Base-by-base conservation (phyloP, 2,888 invertebrate species). In the Mesorhabditis spiculigera region DNA sequence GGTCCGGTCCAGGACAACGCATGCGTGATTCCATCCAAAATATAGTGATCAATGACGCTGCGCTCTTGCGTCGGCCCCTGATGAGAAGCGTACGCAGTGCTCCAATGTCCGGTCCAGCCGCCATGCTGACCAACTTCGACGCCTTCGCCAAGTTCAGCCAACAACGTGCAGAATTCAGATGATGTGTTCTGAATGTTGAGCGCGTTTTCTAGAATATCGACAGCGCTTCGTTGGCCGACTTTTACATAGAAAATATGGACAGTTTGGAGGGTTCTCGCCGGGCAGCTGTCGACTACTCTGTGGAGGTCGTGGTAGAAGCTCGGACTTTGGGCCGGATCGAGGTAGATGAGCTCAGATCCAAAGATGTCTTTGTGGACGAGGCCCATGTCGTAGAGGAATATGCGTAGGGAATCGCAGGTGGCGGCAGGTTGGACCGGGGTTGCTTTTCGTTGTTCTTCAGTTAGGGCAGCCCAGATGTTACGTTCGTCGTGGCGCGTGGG, bases 351-450 rank as follows among this genome's bases (percentile, higher is more conserved):
- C 10, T 75, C 78, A 16, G 80, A 78, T 76, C 89, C 89, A 58
- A 89, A 87, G 61, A 91, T 90, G 69, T 88, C 88, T 58, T 89
- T 83, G 5, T 89, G 88, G 28, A 97, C 88, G 83, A 95, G 92
- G 0, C 97, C 97, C 87, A 97, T 94, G 87, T 97, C 95, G 4
- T 95, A 94, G 28, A 98, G 89, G 86, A 98, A 94, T 43, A 97
- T 89, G 67, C 97, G 90, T 3, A 96, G 93, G 0, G 96, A 95
- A 88, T 96, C 95, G 86, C 95, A 96, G 86, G 28, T 28, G 28
- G 28, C 28, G 28, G 28, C 28, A 28, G 28, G 28, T 28, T 28
- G 28, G 28, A 28, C 28, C 28, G 28, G 28, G 28, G 28, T 28
- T 13, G 58, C 58, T 50, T n/a, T 50, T 50, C 58, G 8, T 50